A percentile compares a stretch with the other conserved stretches of the same genome.
Conservation (phyloP, 2,888 invertebrate genomes). For the Dryocosmus kuriphilus region DNA sequence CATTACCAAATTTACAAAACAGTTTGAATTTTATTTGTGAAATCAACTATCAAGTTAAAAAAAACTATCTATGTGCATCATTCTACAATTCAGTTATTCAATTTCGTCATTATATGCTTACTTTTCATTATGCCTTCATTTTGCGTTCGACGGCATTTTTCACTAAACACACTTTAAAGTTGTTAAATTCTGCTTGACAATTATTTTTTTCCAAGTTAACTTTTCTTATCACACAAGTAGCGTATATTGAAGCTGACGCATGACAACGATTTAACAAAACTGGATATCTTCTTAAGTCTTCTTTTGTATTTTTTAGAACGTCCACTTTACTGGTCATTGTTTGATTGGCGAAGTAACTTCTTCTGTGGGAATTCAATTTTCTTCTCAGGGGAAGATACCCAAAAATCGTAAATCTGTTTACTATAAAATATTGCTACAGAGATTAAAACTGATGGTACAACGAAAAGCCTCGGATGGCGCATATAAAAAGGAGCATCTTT, state of each 20-base stretch:
- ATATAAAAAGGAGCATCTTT: conserved; percentile 35
- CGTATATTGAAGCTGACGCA: conserved; percentile 85
- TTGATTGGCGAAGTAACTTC: not conserved
- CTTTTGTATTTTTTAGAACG: conserved; percentile 87
- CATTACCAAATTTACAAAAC: not conserved
- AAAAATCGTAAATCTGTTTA: conserved; percentile 25
- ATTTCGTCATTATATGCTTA: conserved; percentile 21
- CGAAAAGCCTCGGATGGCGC: conserved; percentile 43
- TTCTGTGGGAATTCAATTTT: not conserved
- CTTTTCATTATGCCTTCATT: conserved; percentile 82
- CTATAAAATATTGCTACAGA: conserved; percentile 18
- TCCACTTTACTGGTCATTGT: conserved; percentile 82
- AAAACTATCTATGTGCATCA: not conserved
- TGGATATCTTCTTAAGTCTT: conserved; percentile 87
- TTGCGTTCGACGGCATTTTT: conserved; percentile 85
- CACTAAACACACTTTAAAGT: conserved; percentile 86
- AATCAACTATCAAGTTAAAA: too few relatives aligned
- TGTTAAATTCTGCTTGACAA: conserved; percentile 88
- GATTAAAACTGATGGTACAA: not conserved
- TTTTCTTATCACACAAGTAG: conserved; percentile 88
- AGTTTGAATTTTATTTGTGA: not conserved
- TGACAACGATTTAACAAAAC: conserved; percentile 85
- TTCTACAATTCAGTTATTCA: conserved; percentile 5
- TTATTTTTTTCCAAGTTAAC: conserved; percentile 85
- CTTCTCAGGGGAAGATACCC: not conserved